Evolutionary conservation across 1,140 invertebrate genomes (phyloP), one percentile per base, ranked within the genome.

Genomic region (Caenorhabditis briggsae): DNA sequence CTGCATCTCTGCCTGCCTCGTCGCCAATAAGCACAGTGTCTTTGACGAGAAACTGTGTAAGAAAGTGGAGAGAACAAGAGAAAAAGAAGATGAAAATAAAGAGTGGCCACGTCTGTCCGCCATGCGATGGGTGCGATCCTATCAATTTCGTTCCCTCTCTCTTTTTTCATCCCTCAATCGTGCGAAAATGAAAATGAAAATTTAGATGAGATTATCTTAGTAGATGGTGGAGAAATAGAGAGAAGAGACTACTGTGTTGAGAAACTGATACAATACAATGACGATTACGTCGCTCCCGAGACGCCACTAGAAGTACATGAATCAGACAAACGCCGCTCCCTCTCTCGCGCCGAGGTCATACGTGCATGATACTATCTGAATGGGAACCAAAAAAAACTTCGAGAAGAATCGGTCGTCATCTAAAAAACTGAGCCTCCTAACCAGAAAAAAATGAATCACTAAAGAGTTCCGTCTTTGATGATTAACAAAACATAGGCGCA

Each of bases 111-210:
- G 70, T 78, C 70, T n/a, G n/a, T 78, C 70, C 8, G 46, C 46
- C 20, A 50, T 14, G 14, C 53, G 70, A 78, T 33, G 33, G 33
- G 33, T 33, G 33, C 33, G 33, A 33, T 78, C 50, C 43, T 78
- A 78, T 78, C 70, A 78, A 78, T 50, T 50, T 25, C 70, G 70
- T 78, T 50, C 70, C 46, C 46, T 46, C 18, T 33, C 33, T 33
- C 33, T 33, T 33, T 33, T 33, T 33, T 33, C 33, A 33, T 33
- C 33, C 3, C 33, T 3, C 33, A 1, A 33, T 33, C 33, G 25
- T 65, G 61, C 33, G 61, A 65, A 65, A 65, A 65, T 65, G 61
- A 48, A 61, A 61, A 78, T 23, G 46, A 78, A 46, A 61, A 9
- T 9, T 33, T 20, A 20, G 46, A 78, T 50, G 46, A 78, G 33